These are phyloP conservation scores for Ips nitidus DNA, from an alignment of 1,140 invertebrate genomes.

Conservation along the genomic window DNA sequence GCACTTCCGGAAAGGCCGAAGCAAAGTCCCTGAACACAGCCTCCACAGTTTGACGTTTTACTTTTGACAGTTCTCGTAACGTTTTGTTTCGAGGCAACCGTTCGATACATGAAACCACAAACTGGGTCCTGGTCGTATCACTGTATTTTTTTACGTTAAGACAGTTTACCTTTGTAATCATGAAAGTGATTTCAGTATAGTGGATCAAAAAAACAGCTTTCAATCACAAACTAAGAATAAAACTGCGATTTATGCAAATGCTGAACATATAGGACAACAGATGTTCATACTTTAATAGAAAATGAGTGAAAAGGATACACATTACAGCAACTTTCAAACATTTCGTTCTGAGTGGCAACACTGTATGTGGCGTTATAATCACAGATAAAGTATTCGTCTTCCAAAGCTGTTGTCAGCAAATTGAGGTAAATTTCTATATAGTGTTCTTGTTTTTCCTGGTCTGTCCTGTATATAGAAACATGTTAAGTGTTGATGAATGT, in stretches of 20 bases:
- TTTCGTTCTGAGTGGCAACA: slow-evolving; percentile 40
- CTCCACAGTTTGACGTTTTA: slow-evolving; percentile 33
- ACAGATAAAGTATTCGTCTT: slow-evolving; percentile 67
- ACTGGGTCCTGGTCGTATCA: slow-evolving; percentile 48
- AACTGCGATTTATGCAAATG: too few species aligned
- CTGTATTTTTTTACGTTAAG: slow-evolving; percentile 26
- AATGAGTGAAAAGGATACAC: slow-evolving; percentile 42
- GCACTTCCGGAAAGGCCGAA: slow-evolving; percentile 16
- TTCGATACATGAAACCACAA: slow-evolving; percentile 44
- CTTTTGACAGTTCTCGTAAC: slow-evolving; percentile 35
- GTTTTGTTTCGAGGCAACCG: slow-evolving; percentile 41
- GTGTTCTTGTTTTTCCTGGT: slow-evolving; percentile 52
- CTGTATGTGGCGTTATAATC: slow-evolving; percentile 63
- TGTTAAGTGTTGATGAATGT: too few species aligned
- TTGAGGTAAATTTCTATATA: slow-evolving; percentile 62
- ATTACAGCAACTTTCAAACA: slow-evolving; percentile 42
- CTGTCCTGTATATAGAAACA: slow-evolving; percentile 50
- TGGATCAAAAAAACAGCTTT: too few species aligned
- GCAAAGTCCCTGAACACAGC: slow-evolving; percentile 29
- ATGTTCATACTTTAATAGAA: too few species aligned
- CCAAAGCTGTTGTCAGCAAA: slow-evolving; percentile 62
- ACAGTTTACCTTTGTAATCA: too few species aligned
- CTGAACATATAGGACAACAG: too few species aligned
- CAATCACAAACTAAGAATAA: too few species aligned
- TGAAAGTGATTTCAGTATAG: too few species aligned